Evolutionary conservation across 1,140 invertebrate species (phyloP).

Genomic region (Lordiphosa stackelbergi): DNA sequence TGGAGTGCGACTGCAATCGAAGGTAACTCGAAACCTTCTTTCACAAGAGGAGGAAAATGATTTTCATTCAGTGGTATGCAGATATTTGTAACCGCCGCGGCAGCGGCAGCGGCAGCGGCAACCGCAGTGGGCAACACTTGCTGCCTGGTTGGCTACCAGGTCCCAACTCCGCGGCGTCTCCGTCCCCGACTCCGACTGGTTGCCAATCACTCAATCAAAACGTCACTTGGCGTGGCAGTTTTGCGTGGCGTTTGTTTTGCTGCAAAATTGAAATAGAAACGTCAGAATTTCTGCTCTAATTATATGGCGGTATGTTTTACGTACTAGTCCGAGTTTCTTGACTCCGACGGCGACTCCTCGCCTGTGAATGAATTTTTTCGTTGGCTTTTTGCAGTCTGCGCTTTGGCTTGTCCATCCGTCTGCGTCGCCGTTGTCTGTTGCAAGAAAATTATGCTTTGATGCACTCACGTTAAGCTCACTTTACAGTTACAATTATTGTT

Average conservation of each 20-base stretch:
- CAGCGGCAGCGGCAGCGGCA: conserved; percentile 28
- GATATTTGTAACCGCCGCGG: conserved; percentile 63
- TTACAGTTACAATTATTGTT: conserved; percentile 76
- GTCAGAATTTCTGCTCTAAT: conserved; percentile 77
- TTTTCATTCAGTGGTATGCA: conserved; percentile 75
- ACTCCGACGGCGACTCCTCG: conserved; percentile 37
- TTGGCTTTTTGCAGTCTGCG: conserved; percentile 50
- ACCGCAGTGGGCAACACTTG: conserved; percentile 70
- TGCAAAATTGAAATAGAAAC: conserved; percentile 76
- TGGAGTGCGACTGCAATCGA: conserved; percentile 50
- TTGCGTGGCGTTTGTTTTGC: conserved; percentile 66
- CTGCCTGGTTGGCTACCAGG: conserved; percentile 66
- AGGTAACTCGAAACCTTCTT: conserved; percentile 70
- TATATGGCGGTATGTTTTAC: conserved; percentile 76
- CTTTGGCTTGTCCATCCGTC: conserved; percentile 43
- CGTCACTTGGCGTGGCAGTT: conserved; percentile 76
- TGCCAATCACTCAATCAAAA: conserved; percentile 77
- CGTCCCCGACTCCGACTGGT: conserved; percentile 53
- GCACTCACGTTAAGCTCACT: conserved; percentile 75
- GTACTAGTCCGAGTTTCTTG: conserved; percentile 65
- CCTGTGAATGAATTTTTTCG: conserved; percentile 26
- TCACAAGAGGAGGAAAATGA: conserved; percentile 62
- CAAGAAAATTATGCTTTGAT: conserved; percentile 76
- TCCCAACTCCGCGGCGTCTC: conserved; percentile 12
- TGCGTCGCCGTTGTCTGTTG: conserved; percentile 51